phyloP scores from a whole-genome alignment of 1,140 invertebrate species.

The Pseudomyrmex flavicornis region DNA sequence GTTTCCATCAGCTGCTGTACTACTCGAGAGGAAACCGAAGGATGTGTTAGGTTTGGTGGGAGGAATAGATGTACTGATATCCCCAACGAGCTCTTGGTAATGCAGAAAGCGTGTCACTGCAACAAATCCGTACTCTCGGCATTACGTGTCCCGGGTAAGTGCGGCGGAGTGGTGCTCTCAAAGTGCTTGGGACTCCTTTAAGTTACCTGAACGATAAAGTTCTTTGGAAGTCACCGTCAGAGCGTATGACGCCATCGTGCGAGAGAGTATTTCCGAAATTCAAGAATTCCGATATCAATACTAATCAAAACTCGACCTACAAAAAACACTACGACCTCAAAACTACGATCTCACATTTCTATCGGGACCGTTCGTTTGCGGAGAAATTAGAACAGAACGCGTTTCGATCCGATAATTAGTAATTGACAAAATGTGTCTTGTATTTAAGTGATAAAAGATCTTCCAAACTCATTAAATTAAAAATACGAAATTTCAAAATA shows the following conservation, averaged over 20 bases:
- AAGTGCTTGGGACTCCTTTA: conserved; percentile 62
- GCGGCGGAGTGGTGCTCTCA: conserved; percentile 62
- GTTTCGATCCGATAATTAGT: not conserved
- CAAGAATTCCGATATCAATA: conserved; percentile 28
- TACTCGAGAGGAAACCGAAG: conserved; percentile 44
- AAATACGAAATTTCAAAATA: too few species aligned
- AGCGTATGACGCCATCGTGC: not conserved
- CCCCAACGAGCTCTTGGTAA: conserved; percentile 68
- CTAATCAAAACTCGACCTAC: too few species aligned
- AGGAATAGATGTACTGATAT: not conserved
- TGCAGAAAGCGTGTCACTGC: conserved; percentile 76
- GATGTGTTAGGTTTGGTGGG: conserved; percentile 19
- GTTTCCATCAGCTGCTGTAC: conserved; percentile 45
- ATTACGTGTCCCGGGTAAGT: conserved; percentile 68
- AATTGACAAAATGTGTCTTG: too few species aligned
- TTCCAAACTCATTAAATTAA: too few species aligned
- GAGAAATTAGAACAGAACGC: too few species aligned
- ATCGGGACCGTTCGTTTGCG: not conserved
- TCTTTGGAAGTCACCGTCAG: conserved; percentile 42
- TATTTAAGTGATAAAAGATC: too few species aligned
- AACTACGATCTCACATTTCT: too few species aligned
- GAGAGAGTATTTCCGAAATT: conserved; percentile 52
- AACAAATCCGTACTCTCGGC: conserved; percentile 69
- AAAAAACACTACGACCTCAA: too few species aligned
- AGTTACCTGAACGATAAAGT: conserved; percentile 62